Evolutionary conservation across 1,140 invertebrate genomes (phyloP).

Genomic region (Homalodisca vitripennis): DNA sequence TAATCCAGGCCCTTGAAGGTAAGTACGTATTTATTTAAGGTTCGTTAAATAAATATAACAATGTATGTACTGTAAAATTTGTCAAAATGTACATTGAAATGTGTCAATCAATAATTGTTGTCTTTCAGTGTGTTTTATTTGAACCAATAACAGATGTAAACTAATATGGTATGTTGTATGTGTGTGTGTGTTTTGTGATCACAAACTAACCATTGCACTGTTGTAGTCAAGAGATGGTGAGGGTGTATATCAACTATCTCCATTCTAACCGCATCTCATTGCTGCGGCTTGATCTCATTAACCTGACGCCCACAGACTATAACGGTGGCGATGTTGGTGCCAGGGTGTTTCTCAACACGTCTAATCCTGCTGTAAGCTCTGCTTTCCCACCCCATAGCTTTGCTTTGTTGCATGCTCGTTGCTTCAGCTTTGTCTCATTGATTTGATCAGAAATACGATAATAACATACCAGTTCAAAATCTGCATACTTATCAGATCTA

Average conservation of each 20-base stretch:
- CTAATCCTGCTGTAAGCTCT: constrained; percentile 6
- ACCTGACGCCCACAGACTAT: constrained; percentile 3
- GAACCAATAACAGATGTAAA: no score
- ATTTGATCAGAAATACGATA: no score
- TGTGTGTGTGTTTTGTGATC: constrained; percentile 1
- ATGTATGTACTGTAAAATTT: no score
- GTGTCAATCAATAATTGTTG: neutral
- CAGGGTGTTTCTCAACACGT: constrained; percentile 1
- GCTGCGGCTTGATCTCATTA: neutral
- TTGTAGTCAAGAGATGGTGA: neutral
- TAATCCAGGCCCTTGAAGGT: no score
- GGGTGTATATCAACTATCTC: constrained; percentile 4
- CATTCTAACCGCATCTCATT: neutral
- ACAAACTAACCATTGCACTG: neutral
- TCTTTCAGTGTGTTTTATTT: no score
- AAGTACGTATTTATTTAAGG: no score
- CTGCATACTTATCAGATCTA: no score
- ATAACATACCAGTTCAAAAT: no score
- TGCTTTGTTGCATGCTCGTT: neutral
- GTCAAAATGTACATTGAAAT: neutral
- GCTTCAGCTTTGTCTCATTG: no score
- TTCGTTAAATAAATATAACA: no score
- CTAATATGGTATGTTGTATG: neutral
- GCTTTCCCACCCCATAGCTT: neutral
- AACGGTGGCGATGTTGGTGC: neutral